phyloP scores from a whole-genome alignment of 2,888 invertebrate genomes.

The Cordilura impudica region DNA sequence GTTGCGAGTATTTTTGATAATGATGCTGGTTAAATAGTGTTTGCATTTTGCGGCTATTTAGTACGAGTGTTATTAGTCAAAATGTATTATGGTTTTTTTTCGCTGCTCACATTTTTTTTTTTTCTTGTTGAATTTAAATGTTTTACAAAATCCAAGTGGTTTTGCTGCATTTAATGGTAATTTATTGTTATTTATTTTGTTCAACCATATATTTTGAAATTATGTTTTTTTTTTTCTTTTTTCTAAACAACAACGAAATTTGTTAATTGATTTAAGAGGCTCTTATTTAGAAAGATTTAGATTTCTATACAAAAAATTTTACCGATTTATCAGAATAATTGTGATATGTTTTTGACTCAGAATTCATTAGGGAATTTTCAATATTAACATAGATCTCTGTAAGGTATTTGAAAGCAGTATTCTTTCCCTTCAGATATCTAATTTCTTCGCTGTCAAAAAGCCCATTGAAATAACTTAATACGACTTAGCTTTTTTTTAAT shows the following conservation, averaged over 20 bases:
- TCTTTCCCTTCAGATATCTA: no score
- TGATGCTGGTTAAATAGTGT: constrained; percentile 63
- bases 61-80: constrained; percentile 74
- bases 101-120: constrained; percentile 33
- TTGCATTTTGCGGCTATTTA: constrained; percentile 67
- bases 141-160: constrained; percentile 64
- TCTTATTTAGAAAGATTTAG: constrained; percentile 14
- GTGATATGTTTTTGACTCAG: no score
- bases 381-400: no score
- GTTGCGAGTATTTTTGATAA: constrained; percentile 49
- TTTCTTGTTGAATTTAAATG: constrained; percentile 45
- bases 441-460: no score
- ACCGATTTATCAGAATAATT: no score
- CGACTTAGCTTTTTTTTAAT: no score
- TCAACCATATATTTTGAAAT: constrained; percentile 57
- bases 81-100: constrained; percentile 60
- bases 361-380: no score
- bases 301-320: no score
- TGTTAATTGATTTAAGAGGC: no score
- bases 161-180: constrained; percentile 70
- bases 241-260: constrained; percentile 19
- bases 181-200: constrained; percentile 67
- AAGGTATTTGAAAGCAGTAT: no score
- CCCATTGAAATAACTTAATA: no score
- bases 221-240: constrained; percentile 30